These are phyloP conservation scores for Alviniconcha marisindica DNA, from an alignment of 1,140 invertebrate species.

Conservation along the genomic window DNA sequence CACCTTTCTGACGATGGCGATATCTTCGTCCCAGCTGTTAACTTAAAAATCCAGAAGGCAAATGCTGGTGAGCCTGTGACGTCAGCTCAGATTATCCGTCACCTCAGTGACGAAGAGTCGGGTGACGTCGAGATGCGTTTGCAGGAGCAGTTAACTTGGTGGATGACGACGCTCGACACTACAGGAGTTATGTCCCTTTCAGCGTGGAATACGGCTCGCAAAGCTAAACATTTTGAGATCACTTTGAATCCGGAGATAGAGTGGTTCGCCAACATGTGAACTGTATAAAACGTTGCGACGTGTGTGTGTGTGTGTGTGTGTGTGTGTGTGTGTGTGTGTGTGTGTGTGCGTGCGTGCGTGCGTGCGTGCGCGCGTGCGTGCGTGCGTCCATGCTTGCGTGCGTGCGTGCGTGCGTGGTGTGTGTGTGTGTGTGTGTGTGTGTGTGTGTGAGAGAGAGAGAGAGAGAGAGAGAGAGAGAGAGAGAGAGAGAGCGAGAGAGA, in stretches of 20 bases:
- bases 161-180: conserved; percentile 1
- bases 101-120: conserved; percentile 3
- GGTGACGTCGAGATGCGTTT: conserved; percentile 11
- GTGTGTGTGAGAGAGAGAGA: too few species aligned
- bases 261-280: conserved; percentile 8
- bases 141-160: conserved; percentile 3
- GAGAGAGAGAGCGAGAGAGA: neutral
- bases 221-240: conserved; percentile 3
- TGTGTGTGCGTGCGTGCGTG: neutral
- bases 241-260: conserved; percentile 13
- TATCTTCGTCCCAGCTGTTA: neutral
- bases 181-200: conserved; percentile 18
- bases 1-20: neutral
- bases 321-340: too few species aligned
- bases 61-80: neutral
- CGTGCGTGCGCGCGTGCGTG: neutral
- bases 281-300: too few species aligned
- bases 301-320: too few species aligned
- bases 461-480: too few species aligned
- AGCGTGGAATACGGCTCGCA: conserved; percentile 2
- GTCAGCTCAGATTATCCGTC: conserved; percentile 17
- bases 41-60: neutral
- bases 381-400: neutral
- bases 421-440: too few species aligned
- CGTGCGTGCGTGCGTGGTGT: neutral